phyloP scores from a whole-genome alignment of 1,140 invertebrate genomes.

The Polypedilum pembai region DNA sequence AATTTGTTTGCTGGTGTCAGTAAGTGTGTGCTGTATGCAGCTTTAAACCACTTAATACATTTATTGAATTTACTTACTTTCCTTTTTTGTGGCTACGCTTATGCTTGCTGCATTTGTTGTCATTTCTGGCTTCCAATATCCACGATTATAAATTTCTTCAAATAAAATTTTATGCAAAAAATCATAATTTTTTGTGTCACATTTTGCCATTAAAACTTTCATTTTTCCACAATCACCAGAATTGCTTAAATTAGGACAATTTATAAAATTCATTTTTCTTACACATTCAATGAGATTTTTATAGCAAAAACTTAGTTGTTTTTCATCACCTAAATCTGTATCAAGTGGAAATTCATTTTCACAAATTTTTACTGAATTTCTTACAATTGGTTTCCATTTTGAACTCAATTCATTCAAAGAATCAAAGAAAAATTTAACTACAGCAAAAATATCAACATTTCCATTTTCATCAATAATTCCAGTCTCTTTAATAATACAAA shows the following conservation, averaged over 20 bases:
- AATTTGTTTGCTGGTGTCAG: too few relatives aligned
- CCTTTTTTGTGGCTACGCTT: too few relatives aligned
- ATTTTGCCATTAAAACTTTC: neutral
- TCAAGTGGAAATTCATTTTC: neutral
- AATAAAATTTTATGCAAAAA: constrained; percentile 2
- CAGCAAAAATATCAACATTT: neutral
- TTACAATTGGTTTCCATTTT: neutral
- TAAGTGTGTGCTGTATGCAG: too few relatives aligned
- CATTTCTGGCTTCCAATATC: neutral
- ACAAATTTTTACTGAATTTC: neutral
- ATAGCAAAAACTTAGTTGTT: neutral
- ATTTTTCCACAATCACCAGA: neutral
- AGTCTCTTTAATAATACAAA: neutral
- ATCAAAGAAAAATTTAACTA: neutral
- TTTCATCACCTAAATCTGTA: neutral
- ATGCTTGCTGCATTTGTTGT: too few relatives aligned
- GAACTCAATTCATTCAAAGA: neutral
- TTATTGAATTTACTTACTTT: too few relatives aligned
- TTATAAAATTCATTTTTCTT: neutral
- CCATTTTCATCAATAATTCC: neutral
- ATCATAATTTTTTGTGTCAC: neutral
- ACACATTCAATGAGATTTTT: neutral
- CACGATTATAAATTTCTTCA: neutral
- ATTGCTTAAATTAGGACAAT: neutral
- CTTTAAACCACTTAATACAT: too few relatives aligned